A percentile compares a stretch with the other conserved stretches of the same genome.
Conservation (phyloP, 2,888 invertebrate species). For the Cephus nigrinus region DNA sequence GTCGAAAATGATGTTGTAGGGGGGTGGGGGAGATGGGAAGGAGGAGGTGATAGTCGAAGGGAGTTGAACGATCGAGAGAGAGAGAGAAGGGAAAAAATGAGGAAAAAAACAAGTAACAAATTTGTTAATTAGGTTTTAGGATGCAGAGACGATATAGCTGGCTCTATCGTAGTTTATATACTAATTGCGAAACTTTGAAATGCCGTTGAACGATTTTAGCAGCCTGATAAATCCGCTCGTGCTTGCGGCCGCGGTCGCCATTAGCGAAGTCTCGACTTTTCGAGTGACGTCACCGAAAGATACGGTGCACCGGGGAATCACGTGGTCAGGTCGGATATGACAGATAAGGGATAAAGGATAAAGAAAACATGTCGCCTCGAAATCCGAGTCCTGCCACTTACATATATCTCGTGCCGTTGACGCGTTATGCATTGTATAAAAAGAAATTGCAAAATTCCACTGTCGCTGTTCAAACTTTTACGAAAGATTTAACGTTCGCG, state of each 20-base stretch:
- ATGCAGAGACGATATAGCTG: constrained; percentile 57
- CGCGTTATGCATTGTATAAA: not conserved
- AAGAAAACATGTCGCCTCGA: not conserved
- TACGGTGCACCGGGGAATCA: not conserved
- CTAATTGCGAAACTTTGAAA: constrained; percentile 37
- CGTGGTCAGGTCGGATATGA: not conserved
- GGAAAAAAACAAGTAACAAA: constrained; percentile 13
- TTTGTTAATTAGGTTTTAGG: constrained; percentile 59
- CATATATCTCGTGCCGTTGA: not conserved
- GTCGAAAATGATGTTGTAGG: not conserved
- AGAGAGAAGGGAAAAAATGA: not conserved
- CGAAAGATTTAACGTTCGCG: not conserved
- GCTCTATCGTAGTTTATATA: constrained; percentile 60
- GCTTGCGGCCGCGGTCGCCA: not conserved
- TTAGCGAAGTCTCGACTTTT: not conserved
- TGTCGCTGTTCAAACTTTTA: not conserved
- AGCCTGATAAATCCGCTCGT: not conserved
- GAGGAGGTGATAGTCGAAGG: too few relatives aligned
- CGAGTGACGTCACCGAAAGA: not conserved
- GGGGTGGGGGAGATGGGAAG: too few relatives aligned
- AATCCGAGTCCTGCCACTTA: not conserved
- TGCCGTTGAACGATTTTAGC: constrained; percentile 10
- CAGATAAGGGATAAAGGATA: not conserved
- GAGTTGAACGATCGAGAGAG: not conserved
- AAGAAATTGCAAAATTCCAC: not conserved